A percentile compares a stretch with the other conserved stretches of the same genome.
Conservation (phyloP, 2,888 invertebrate species). For the Platerodrilus igneus region DNA sequence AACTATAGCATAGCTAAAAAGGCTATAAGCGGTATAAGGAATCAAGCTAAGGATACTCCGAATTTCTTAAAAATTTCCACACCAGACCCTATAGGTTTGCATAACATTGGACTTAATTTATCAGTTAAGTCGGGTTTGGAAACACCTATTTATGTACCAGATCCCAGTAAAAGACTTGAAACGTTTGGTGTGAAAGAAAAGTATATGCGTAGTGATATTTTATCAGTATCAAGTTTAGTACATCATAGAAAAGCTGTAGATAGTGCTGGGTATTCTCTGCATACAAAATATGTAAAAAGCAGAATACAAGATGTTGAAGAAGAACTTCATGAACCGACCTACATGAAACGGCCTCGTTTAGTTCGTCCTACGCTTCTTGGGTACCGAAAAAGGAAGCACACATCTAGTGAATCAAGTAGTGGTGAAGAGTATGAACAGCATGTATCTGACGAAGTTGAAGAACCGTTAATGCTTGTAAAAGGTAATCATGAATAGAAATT, state of each 20-base stretch:
- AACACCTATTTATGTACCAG: no score
- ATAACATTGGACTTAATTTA: no score
- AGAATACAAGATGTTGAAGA: slow-evolving; percentile 28
- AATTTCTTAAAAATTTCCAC: no score
- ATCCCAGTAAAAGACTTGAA: slow-evolving; percentile 25
- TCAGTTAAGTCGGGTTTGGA: no score
- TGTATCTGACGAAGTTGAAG: slow-evolving; percentile 54
- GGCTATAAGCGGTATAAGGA: no score
- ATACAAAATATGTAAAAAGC: slow-evolving; percentile 27
- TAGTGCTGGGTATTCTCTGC: slow-evolving; percentile 30
- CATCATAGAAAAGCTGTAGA: slow-evolving; percentile 30
- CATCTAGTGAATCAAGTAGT: slow-evolving; percentile 25
- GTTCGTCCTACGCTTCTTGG: slow-evolving; percentile 32
- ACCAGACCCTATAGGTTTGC: no score
- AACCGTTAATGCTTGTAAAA: slow-evolving; percentile 64
- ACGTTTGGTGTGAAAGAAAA: slow-evolving; percentile 32
- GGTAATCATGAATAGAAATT: slow-evolving; percentile 35
- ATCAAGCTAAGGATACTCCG: no score
- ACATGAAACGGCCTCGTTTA: slow-evolving; percentile 27
- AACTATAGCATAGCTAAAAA: no score
- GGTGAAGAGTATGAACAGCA: slow-evolving; percentile 26
- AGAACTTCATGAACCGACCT: slow-evolving; percentile 28
- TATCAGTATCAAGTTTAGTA: slow-evolving; percentile 16
- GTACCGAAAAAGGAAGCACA: slow-evolving; percentile 25
- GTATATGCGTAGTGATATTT: slow-evolving; percentile 30